Base-by-base conservation (phyloP, 2,888 invertebrate species). In the Acleris sparsana region DNA sequence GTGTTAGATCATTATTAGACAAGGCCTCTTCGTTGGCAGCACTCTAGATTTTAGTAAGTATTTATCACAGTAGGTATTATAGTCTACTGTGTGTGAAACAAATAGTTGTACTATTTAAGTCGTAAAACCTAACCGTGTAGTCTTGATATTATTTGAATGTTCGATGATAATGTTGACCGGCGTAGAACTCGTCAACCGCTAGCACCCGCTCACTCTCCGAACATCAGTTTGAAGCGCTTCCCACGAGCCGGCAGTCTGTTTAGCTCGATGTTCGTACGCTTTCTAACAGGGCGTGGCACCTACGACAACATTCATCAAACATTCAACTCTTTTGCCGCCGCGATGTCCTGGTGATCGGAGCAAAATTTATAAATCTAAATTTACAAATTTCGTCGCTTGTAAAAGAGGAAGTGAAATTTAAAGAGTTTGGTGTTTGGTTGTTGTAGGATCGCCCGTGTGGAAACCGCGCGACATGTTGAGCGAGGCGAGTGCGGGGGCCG, bases 371-470 rank as follows among this genome's bases (percentile, higher is more conserved):
- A 53, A 53, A 59, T 53, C 66, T 62, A 80, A 75, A 76, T 75
- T 80, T 85, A 83, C 74, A 86, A 87, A 88, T 83, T 83, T 77
- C 72, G 75, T 76, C 74, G 73, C 71, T 70, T 72, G 72, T 39
- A 74, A 52, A 59, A 63, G 63, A 60, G 63, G 53, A 53, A 64
- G 63, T 63, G 63, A 67, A 69, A 68, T 68, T 71, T 74, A 92
- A 93, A 93, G 93, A 93, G 93, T 93, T 93, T 86, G 92, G 93
- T 93, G 92, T 92, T 93, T 93, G 93, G 90, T 94, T 94, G 94
- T 95, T 95, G 94, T 95, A 96, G 98, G 98, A 94, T 98, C 98
- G 93, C 99, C 99, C 92, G 97, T 99, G 94, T 99, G 98, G 98
- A 98, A 98, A 95, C 98, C 98, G 93, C 96, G 98, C 94, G 97